Percentiles rank a stretch among this genome's conserved stretches.
Evolutionary conservation across 2,888 invertebrate species (phyloP).

Genomic region (Drosophila robusta): DNA sequence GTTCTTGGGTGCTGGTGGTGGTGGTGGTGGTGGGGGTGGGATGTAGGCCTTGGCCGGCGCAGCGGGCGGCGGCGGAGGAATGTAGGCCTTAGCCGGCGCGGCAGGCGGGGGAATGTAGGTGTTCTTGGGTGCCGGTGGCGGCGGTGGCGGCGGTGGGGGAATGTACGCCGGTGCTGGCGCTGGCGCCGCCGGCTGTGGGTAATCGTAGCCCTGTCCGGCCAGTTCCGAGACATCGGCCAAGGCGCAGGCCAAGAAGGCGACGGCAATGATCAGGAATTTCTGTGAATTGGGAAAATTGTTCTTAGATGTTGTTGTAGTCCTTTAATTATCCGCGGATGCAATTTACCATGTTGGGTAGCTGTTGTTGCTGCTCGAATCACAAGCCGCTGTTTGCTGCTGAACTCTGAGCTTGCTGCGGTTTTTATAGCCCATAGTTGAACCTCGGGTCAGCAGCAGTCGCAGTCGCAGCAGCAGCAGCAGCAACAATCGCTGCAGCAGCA

Average conservation of each 20-base stretch:
- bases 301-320: background rate
- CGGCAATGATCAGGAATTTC: slow-evolving; percentile 69
- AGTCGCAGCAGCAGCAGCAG: slow-evolving; percentile 3
- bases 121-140: slow-evolving; percentile 44
- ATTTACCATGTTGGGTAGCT: slow-evolving; percentile 56
- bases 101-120: slow-evolving; percentile 61
- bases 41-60: slow-evolving; percentile 37
- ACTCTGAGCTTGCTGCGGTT: slow-evolving; percentile 53
- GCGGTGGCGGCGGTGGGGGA: slow-evolving; percentile 41
- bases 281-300: slow-evolving; percentile 11
- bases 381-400: slow-evolving; percentile 66
- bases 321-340: slow-evolving; percentile 4
- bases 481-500: slow-evolving; percentile 28
- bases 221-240: slow-evolving; percentile 70
- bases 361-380: slow-evolving; percentile 63
- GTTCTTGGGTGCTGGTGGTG: slow-evolving; percentile 66
- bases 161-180: slow-evolving; percentile 62
- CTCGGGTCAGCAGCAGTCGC: slow-evolving; percentile 51
- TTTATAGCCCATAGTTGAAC: slow-evolving; percentile 62
- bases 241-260: slow-evolving; percentile 77
- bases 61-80: slow-evolving; percentile 50
- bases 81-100: slow-evolving; percentile 40
- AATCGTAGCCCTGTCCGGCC: slow-evolving; percentile 62
- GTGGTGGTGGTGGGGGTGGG: slow-evolving; percentile 62
- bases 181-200: slow-evolving; percentile 66